These are phyloP conservation scores for Dolomedes plantarius DNA, from an alignment of 2,888 invertebrate species.

Conservation along the genomic window DNA sequence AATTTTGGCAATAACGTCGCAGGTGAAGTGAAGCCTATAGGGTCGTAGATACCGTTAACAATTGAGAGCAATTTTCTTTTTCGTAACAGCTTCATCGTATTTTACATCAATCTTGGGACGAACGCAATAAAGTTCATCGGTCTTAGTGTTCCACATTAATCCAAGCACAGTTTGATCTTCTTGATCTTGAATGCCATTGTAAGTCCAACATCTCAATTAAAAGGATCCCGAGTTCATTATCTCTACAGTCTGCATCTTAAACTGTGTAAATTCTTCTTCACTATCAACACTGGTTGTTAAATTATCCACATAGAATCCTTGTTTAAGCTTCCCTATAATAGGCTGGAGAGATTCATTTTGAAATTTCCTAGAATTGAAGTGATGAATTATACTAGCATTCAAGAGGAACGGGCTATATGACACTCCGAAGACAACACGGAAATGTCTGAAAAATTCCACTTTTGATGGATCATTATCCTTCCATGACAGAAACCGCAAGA, in stretches of 20 bases:
- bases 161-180: background rate
- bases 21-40: background rate
- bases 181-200: too few relatives aligned
- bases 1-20: background rate
- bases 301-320: background rate
- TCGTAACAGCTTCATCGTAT: background rate
- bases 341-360: too few relatives aligned
- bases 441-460: background rate
- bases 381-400: background rate
- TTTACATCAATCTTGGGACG: background rate
- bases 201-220: too few relatives aligned
- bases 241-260: background rate
- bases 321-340: too few relatives aligned
- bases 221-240: too few relatives aligned
- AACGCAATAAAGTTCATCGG: background rate
- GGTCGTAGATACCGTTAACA: background rate
- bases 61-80: background rate
- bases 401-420: background rate
- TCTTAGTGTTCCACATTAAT: background rate
- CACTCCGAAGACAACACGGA: background rate
- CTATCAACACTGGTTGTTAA: background rate
- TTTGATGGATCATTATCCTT: background rate
- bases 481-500: slow-evolving; percentile 24
- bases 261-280: background rate
- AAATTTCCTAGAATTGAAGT: too few relatives aligned